A percentile compares a stretch with the other conserved stretches of the same genome.
Evolutionary conservation across 2,888 invertebrate genomes (phyloP).

Genomic region (Malthinus seriepunctatus): DNA sequence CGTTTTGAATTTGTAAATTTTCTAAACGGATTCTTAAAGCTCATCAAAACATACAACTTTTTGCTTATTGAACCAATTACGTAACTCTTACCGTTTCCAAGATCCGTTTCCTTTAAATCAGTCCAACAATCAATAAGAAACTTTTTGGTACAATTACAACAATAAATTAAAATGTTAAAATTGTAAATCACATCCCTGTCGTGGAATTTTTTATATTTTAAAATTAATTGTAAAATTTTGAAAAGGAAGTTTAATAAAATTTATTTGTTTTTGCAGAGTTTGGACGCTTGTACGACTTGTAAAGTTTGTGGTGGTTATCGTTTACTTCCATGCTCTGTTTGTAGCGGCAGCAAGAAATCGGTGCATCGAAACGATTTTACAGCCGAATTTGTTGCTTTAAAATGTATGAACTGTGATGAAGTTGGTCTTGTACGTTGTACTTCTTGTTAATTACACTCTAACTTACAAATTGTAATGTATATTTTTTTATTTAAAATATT

Average conservation of each 20-base stretch:
- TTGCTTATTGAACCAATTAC: no score
- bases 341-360: conserved; percentile 96
- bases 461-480: background rate
- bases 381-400: conserved; percentile 89
- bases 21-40: no score
- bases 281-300: conserved; percentile 80
- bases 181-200: no score
- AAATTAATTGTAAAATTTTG: no score
- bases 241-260: background rate
- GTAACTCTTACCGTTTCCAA: no score
- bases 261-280: conserved; percentile 65
- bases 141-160: no score
- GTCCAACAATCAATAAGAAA: no score
- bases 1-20: no score
- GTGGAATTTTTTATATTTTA: no score
- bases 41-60: no score
- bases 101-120: no score
- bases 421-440: conserved; percentile 90
- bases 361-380: conserved; percentile 93
- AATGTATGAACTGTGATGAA: conserved; percentile 95
- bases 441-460: conserved; percentile 64
- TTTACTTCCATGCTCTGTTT: conserved; percentile 85
- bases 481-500: background rate
- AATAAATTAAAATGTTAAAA: no score
- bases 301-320: conserved; percentile 90